Conservation (phyloP, 2,797 vertebrate genomes). For the Sebastiscus albofasciatus region DNA sequence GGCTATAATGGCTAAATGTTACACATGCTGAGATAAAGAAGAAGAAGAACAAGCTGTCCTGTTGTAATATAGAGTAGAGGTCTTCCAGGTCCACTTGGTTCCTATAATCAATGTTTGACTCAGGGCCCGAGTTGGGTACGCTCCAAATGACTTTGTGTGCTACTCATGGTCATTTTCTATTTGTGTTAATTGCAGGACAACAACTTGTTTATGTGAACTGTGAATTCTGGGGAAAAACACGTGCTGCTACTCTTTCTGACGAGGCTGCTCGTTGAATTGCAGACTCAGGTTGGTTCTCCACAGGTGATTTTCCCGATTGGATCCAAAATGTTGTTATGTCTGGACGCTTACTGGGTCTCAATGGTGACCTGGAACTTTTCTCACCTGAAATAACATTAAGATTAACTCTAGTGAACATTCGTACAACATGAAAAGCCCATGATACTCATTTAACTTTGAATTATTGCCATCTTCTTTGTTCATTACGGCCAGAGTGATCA, state of each 20-base stretch:
- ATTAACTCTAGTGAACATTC: neutral
- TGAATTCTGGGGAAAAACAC: neutral
- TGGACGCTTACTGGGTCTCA: neutral
- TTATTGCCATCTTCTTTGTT: neutral
- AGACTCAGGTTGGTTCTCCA: neutral
- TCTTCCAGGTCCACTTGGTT: neutral
- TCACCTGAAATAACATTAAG: neutral
- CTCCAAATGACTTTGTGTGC: neutral
- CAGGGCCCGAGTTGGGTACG: neutral
- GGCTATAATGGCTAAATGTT: neutral
- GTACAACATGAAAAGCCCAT: neutral
- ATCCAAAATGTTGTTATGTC: neutral
- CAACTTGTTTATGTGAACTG: neutral
- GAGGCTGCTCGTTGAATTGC: neutral
- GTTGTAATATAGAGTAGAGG: neutral
- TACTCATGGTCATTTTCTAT: neutral
- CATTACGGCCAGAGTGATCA: neutral
- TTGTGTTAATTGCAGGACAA: neutral
- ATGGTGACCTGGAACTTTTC: neutral
- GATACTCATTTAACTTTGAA: neutral
- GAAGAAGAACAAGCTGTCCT: neutral
- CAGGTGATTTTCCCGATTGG: neutral
- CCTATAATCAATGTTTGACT: neutral
- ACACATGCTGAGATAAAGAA: neutral
- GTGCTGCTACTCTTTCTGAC: neutral